Conservation (phyloP, 1,140 invertebrate species). For the Eumaeus atala region DNA sequence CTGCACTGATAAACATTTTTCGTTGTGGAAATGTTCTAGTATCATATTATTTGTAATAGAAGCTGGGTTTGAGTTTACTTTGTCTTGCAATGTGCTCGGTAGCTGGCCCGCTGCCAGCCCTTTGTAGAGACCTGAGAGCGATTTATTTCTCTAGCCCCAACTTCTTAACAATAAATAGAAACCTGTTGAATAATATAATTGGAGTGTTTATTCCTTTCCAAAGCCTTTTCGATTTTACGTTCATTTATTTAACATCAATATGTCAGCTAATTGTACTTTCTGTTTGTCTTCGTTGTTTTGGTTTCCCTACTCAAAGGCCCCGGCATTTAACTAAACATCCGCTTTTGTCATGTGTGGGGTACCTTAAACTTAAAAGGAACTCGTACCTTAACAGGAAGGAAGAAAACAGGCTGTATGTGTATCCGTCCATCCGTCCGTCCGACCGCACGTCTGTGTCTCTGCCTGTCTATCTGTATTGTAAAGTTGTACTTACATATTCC, state of each 20-base stretch:
- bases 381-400: too few species aligned
- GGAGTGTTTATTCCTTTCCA: slow-evolving; percentile 2
- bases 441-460: too few species aligned
- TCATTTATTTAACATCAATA: too few species aligned
- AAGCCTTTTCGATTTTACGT: slow-evolving; percentile 9
- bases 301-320: too few species aligned
- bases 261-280: not conserved
- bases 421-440: too few species aligned
- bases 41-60: slow-evolving; percentile 19
- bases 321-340: too few species aligned
- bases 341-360: too few species aligned
- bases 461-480: too few species aligned
- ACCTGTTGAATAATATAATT: slow-evolving; percentile 33
- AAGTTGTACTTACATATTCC: too few species aligned
- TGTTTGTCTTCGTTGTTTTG: too few species aligned
- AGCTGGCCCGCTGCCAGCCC: slow-evolving; percentile 28
- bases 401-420: too few species aligned
- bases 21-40: slow-evolving; percentile 14
- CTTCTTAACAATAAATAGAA: slow-evolving; percentile 9
- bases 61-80: slow-evolving; percentile 20
- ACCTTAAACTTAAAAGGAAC: too few species aligned
- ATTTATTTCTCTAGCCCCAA: slow-evolving; percentile 24
- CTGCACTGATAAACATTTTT: not conserved
- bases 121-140: slow-evolving; percentile 22
- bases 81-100: slow-evolving; percentile 17